Evolutionary conservation across 2,797 vertebrate genomes (phyloP).

Genomic region (Paedocypris micromegethes): DNA sequence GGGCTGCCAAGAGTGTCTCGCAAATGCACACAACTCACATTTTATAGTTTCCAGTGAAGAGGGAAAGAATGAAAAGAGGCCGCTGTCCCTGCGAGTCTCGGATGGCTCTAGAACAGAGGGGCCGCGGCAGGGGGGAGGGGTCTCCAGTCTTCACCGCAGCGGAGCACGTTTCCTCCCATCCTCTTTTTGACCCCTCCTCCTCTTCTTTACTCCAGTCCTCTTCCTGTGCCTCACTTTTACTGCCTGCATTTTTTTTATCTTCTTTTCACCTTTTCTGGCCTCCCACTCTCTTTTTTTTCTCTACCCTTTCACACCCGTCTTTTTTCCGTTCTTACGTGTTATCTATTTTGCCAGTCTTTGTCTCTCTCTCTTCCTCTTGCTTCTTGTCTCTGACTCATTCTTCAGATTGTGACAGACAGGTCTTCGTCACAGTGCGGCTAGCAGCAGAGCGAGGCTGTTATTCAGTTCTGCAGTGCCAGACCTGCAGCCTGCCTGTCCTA

Average conservation of each 20-base stretch:
- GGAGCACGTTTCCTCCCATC: conserved; percentile 12
- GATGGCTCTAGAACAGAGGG: conserved; percentile 15
- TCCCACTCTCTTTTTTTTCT: conserved; percentile 19
- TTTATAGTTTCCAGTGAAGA: conserved; percentile 36
- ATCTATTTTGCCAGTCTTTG: background rate
- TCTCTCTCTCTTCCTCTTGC: background rate
- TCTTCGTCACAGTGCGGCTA: conserved; percentile 40
- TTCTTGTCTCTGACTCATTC: conserved; percentile 42
- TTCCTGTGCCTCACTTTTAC: background rate
- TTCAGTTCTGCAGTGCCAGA: conserved; percentile 25
- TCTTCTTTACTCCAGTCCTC: background rate
- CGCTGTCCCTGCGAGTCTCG: conserved; percentile 19
- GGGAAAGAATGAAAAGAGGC: conserved; percentile 43
- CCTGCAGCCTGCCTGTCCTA: conserved; percentile 35
- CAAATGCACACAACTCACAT: conserved; percentile 36
- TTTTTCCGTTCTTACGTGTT: background rate
- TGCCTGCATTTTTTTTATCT: conserved; percentile 11
- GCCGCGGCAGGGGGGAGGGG: conserved; percentile 36
- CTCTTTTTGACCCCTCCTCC: conserved; percentile 1
- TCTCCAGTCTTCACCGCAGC: conserved; percentile 21
- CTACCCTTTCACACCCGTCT: conserved; percentile 16
- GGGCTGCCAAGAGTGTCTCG: conserved; percentile 17
- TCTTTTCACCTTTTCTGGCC: conserved; percentile 8
- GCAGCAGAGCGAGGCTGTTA: conserved; percentile 31
- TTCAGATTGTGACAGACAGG: conserved; percentile 36